Conservation (phyloP, 2,888 invertebrate genomes). For the Latrodectus hesperus region DNA sequence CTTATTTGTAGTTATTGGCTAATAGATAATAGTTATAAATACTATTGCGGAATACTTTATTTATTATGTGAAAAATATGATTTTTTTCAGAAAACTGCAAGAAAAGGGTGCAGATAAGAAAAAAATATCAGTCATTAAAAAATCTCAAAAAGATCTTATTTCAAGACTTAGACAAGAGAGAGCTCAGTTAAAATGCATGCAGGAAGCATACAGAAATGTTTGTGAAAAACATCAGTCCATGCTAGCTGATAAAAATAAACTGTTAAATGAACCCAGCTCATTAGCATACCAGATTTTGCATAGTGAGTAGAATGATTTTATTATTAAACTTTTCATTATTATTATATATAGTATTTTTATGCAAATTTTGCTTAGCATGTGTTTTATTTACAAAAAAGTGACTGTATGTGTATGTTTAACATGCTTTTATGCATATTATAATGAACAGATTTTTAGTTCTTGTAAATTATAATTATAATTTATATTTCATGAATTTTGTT, state of each 20-base stretch:
- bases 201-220: constrained; percentile 72
- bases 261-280: constrained; percentile 26
- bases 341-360: neutral
- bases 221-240: constrained; percentile 46
- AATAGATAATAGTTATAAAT: too few relatives aligned
- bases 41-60: too few relatives aligned
- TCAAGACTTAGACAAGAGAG: constrained; percentile 82
- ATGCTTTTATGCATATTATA: too few relatives aligned
- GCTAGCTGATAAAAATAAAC: constrained; percentile 38
- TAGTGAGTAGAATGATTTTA: constrained; percentile 28
- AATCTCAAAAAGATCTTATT: constrained; percentile 82
- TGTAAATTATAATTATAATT: too few relatives aligned
- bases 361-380: too few relatives aligned
- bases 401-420: too few relatives aligned
- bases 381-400: too few relatives aligned
- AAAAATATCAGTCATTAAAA: constrained; percentile 80
- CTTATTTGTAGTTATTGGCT: too few relatives aligned
- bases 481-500: too few relatives aligned
- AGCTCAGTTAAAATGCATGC: constrained; percentile 80
- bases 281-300: constrained; percentile 16
- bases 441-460: too few relatives aligned
- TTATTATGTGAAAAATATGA: neutral
- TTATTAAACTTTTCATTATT: neutral
- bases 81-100: constrained; percentile 75
- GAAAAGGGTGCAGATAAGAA: constrained; percentile 78